Evolutionary conservation across 1,140 invertebrate species (phyloP).

Genomic region (Drosophila punjabiensis): DNA sequence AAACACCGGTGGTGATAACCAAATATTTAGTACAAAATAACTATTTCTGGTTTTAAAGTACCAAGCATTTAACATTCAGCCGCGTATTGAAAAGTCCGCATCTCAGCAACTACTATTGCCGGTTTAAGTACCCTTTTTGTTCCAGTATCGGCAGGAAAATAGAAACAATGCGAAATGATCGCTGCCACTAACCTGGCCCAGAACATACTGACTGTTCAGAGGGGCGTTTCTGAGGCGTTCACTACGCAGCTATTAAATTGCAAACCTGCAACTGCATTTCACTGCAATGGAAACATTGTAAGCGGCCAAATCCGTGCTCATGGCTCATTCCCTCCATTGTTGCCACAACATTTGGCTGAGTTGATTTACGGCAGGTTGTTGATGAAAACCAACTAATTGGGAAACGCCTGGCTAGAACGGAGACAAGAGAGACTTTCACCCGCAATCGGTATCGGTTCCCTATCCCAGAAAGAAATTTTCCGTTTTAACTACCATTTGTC

Average conservation of each 20-base stretch:
- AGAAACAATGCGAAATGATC: neutral
- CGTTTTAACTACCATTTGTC: slow-evolving; percentile 13
- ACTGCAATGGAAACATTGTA: slow-evolving; percentile 50
- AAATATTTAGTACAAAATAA: too few species aligned
- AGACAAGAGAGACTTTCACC: neutral
- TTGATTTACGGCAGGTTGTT: slow-evolving; percentile 42
- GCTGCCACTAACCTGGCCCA: neutral
- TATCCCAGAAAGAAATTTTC: neutral
- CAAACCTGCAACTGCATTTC: slow-evolving; percentile 51
- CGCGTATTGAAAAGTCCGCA: neutral
- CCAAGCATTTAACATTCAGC: too few species aligned
- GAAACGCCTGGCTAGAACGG: neutral
- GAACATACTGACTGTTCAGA: too few species aligned
- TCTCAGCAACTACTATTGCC: too few species aligned
- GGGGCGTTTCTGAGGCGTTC: slow-evolving; percentile 16
- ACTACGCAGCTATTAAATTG: slow-evolving; percentile 29
- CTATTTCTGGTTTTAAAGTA: too few species aligned
- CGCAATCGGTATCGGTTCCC: neutral
- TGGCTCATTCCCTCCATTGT: slow-evolving; percentile 20
- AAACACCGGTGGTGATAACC: too few species aligned
- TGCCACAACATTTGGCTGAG: slow-evolving; percentile 17
- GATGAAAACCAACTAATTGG: neutral
- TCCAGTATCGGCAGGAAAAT: neutral
- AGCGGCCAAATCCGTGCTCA: slow-evolving; percentile 14
- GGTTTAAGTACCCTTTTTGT: neutral